Percentiles rank a stretch among this genome's conserved stretches.
Evolutionary conservation across 1,140 invertebrate genomes (phyloP).

Genomic region (Calosoma granatense): DNA sequence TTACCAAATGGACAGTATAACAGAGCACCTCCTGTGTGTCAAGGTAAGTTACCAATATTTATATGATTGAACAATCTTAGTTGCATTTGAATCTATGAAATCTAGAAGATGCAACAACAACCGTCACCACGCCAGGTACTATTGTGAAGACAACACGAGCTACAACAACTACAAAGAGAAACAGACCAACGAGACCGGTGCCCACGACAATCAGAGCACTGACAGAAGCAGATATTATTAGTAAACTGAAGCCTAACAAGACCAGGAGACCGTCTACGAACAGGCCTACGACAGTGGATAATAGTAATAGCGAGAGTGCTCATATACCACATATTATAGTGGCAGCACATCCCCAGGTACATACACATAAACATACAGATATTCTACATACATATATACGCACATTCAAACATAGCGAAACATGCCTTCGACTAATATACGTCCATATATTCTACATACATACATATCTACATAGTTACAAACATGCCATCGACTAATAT

Average conservation of each 20-base stretch:
- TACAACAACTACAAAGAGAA: slow-evolving; percentile 25
- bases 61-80: too few species aligned
- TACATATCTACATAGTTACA: too few species aligned
- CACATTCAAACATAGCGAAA: too few species aligned
- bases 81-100: slow-evolving; percentile 9
- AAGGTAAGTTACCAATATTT: too few species aligned
- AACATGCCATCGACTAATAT: too few species aligned
- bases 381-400: background rate
- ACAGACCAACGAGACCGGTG: slow-evolving; percentile 30
- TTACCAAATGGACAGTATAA: slow-evolving; percentile 70
- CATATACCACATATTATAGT: slow-evolving; percentile 47
- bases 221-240: slow-evolving; percentile 19
- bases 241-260: slow-evolving; percentile 17
- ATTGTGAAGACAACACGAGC: slow-evolving; percentile 13
- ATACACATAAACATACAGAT: background rate
- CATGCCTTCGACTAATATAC: too few species aligned
- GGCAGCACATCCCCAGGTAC: slow-evolving; percentile 46
- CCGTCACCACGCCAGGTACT: slow-evolving; percentile 17
- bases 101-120: slow-evolving; percentile 25
- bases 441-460: too few species aligned
- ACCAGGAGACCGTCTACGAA: slow-evolving; percentile 17
- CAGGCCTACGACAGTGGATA: slow-evolving; percentile 18
- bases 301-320: slow-evolving; percentile 25
- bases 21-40: slow-evolving; percentile 58
- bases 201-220: slow-evolving; percentile 31